Base-by-base conservation (phyloP, 2,797 vertebrate species). In the Aphelocoma californica region DNA sequence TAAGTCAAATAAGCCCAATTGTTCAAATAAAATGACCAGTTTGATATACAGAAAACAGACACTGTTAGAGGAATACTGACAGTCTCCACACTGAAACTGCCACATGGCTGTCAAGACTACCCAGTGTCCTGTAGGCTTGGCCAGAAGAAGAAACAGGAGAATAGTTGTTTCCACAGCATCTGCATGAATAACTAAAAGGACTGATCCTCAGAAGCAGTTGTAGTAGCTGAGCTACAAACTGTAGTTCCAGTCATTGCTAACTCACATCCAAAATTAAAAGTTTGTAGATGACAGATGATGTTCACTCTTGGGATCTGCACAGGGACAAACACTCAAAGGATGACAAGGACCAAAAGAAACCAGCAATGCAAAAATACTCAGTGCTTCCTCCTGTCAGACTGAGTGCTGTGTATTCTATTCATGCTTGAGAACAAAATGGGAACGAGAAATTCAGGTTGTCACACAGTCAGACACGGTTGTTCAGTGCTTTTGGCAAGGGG, bases 1-100 rank as follows among this genome's bases (percentile, higher is more conserved):
- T 84, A 72, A 92, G 62, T 80, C 80, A 89, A 91, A 86, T 75
- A 83, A 96, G 66, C 83, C 70, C 38, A 87, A 50, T 66, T 71
- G 86, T 89, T 75, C 81, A 58, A 61, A 40, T 53, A 47, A 93
- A 92, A 85, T 57, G 73, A 82, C 81, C 45, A 21, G 56, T 44
- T 23, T 54, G 57, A 87, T 78, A 64, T 9, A 70, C 19, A 88
- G 47, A 78, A 85, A 92, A 83, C 57, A 88, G 60, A 61, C 0
- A 0, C 38, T 73, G 34, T 10, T 86, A 24, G 66, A 81, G 38
- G 42, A 77, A 36, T 17, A 25, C 17, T 64, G 44, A 51, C 56
- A 36, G 10, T 25, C 45, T 53, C 36, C 53, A 54, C 56, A 42
- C 50, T 62, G 54, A 73, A 66, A 29, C 18, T 71, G 56, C 45